These are phyloP conservation scores for Gulo gulo DNA, from an alignment of 2,113 vertebrate species.

Conservation along the genomic window DNA sequence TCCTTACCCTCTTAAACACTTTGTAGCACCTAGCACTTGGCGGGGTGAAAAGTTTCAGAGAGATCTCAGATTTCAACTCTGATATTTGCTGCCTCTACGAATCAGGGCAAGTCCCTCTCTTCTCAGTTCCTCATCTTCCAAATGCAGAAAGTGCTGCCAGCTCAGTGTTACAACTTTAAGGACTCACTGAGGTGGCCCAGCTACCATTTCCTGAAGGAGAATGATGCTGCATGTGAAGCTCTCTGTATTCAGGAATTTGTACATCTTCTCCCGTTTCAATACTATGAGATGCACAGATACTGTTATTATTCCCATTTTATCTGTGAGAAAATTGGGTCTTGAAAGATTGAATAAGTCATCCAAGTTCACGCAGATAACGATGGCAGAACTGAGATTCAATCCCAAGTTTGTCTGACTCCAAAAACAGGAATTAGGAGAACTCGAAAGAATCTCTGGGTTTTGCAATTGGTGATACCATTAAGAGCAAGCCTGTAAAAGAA, in stretches of 20 bases:
- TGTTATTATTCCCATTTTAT: background rate
- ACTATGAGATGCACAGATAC: background rate
- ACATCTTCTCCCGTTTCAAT: background rate
- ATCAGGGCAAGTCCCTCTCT: background rate
- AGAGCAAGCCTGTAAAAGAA: background rate
- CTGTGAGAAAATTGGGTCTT: background rate
- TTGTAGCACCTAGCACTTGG: too few relatives aligned
- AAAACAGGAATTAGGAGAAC: background rate
- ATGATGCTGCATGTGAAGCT: fast-evolving
- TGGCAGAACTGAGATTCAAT: background rate
- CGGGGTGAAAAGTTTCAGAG: background rate
- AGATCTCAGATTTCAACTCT: background rate
- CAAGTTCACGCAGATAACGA: background rate
- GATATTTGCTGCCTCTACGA: background rate
- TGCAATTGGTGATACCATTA: background rate
- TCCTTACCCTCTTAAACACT: too few relatives aligned
- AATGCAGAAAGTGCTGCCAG: background rate
- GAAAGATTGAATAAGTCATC: background rate
- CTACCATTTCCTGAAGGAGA: background rate
- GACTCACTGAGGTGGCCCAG: background rate
- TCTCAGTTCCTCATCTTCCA: background rate
- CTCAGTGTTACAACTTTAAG: fast-evolving
- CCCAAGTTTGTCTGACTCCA: background rate
- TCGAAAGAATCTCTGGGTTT: background rate
- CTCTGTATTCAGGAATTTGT: background rate